Evolutionary conservation across 2,113 vertebrate species (phyloP).

Genomic region (Himantopus leucocephalus): DNA sequence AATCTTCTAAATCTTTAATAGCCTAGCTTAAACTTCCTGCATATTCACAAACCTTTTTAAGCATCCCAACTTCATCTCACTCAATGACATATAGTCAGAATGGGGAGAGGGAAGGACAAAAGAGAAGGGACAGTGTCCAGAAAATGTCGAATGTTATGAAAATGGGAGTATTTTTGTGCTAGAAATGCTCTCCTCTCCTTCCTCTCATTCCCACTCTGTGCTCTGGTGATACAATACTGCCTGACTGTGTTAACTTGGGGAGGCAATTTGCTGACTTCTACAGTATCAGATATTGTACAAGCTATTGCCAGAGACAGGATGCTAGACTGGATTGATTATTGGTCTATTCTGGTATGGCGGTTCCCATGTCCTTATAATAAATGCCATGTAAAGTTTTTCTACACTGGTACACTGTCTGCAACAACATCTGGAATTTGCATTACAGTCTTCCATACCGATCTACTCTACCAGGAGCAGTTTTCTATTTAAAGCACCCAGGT

Average conservation of each 20-base stretch:
- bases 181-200: not conserved
- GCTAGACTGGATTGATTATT: conserved; percentile 4
- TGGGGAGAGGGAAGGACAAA: not conserved
- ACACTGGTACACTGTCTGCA: conserved; percentile 2
- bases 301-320: not conserved
- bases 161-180: not conserved
- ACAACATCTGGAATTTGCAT: conserved; percentile 25
- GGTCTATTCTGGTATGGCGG: not conserved
- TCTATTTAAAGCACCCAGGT: not conserved
- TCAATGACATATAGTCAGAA: not conserved
- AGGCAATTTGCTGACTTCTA: not conserved
- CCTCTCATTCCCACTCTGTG: not conserved
- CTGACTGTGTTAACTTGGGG: not conserved
- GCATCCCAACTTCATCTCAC: not conserved
- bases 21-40: not conserved
- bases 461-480: not conserved
- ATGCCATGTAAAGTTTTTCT: not conserved
- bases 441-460: not conserved
- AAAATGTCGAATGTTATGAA: not conserved
- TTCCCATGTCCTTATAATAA: not conserved
- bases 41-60: not conserved
- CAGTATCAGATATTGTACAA: not conserved
- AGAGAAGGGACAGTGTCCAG: not conserved
- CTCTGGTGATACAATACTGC: not conserved
- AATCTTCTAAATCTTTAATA: not conserved